Percentiles rank a stretch among this genome's conserved stretches.
These are phyloP conservation scores for Cephus spinipes DNA, from an alignment of 2,888 invertebrate genomes.

Conservation along the genomic window DNA sequence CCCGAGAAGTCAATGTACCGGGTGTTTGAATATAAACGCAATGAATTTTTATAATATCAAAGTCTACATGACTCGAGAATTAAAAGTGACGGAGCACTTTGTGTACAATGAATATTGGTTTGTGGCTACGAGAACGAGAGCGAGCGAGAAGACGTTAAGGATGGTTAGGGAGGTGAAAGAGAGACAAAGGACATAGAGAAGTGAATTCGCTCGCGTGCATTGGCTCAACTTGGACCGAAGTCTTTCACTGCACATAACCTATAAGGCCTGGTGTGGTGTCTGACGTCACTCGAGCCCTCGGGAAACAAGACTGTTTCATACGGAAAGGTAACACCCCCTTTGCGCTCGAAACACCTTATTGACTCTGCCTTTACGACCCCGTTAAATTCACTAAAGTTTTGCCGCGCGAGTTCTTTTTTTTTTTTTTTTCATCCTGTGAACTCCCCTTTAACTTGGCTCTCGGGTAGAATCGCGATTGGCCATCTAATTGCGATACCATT, in stretches of 20 bases:
- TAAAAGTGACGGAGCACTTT: not conserved
- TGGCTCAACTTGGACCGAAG: too few relatives aligned
- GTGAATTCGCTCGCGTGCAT: not conserved
- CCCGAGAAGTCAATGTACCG: too few relatives aligned
- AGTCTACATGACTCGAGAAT: too few relatives aligned
- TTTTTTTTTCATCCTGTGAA: slow-evolving; percentile 6
- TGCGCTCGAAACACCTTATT: slow-evolving; percentile 15
- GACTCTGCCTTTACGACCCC: slow-evolving; percentile 7
- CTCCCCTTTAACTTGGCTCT: slow-evolving; percentile 4
- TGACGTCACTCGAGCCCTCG: slow-evolving; percentile 8
- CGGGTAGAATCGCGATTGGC: slow-evolving; percentile 6
- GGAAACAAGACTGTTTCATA: not conserved
- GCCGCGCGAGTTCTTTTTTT: not conserved
- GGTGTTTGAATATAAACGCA: not conserved
- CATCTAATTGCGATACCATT: too few relatives aligned
- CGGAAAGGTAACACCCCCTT: slow-evolving; percentile 4
- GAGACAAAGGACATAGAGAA: slow-evolving; percentile 8
- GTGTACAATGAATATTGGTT: not conserved
- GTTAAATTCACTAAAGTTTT: slow-evolving; percentile 12
- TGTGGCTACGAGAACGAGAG: not conserved
- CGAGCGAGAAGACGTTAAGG: not conserved
- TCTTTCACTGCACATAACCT: too few relatives aligned
- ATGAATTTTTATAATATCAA: not conserved
- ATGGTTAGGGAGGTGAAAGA: not conserved
- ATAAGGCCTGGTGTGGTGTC: not conserved